Evolutionary conservation across 2,113 vertebrate genomes (phyloP), one percentile per base, ranked within the genome.

Genomic region (Castor canadensis): DNA sequence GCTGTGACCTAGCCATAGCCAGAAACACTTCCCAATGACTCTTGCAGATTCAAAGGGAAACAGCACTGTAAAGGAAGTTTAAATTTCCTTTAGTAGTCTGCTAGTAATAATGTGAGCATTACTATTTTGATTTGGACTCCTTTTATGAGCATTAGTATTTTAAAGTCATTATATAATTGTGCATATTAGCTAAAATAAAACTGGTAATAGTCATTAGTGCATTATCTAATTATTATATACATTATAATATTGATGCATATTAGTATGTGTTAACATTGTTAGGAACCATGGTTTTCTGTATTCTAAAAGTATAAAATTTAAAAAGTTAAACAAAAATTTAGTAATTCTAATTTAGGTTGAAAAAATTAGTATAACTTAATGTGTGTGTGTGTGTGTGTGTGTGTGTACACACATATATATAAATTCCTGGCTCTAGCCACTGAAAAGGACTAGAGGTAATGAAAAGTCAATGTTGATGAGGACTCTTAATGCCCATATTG

Each of bases 291-390:
- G 56, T 76, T 87, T 92, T 71, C 28, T 35, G 22, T 40, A 79
- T 49, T 47, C 77, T 82, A 88, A 89, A 72, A 87, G 10, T 38
- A 47, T 62, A 91, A 93, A 93, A 69, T 67, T 19, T 32, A 17
- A 38, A 54, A 92, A 12, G 71, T n/a, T n/a, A 26, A 32, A 80
- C 66, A 89, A 73, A 72, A 88, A 64, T 40, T 94, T 79, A 81
- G 12, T 3, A 54, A 60, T 89, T 86, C 26, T 76, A 67, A 60
- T 32, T 60, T 80, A 69, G 56, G 38, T 60, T 80, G 60, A 40
- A 89, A 96, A 92, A 89, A 45, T 81, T 49, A 89, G 30, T 62
- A 66, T 80, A 49, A 71, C n/a, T 16, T n/a, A n/a, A n/a, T n/a
- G n/a, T n/a, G n/a, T n/a, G n/a, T n/a, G n/a, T n/a, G n/a, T n/a